Evolutionary conservation across 2,797 vertebrate species (phyloP).

Genomic region (Enteromius radiatus): DNA sequence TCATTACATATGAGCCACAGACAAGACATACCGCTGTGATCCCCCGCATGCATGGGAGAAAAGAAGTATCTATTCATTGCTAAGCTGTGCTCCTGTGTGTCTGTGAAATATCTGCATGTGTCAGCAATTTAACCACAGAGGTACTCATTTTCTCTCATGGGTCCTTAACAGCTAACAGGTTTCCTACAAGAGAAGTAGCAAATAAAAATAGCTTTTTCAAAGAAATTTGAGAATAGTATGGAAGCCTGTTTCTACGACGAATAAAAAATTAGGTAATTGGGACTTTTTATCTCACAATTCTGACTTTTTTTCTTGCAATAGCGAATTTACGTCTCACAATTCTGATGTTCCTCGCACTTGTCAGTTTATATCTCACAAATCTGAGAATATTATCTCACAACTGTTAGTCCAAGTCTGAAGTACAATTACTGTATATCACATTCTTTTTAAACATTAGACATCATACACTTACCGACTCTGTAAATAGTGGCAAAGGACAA

Average conservation of each 20-base stretch:
- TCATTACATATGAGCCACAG: constrained; percentile 42
- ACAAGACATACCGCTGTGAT: constrained; percentile 32
- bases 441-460: no score
- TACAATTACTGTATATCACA: no score
- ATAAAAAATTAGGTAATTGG: background rate
- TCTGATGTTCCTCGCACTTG: no score
- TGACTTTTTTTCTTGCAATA: no score
- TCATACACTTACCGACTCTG: no score
- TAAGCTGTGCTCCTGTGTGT: background rate
- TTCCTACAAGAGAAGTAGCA: background rate
- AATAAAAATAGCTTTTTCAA: background rate
- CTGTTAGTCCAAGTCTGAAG: no score
- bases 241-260: background rate
- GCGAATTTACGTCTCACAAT: background rate
- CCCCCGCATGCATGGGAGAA: constrained; percentile 6
- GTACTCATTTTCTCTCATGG: background rate
- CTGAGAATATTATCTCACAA: no score
- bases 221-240: background rate
- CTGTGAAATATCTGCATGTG: constrained; percentile 22
- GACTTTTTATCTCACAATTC: background rate
- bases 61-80: background rate
- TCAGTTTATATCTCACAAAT: no score
- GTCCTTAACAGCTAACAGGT: background rate
- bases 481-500: no score
- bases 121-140: constrained; percentile 20